Percentiles rank a stretch among this genome's conserved stretches.
These are phyloP conservation scores for Dasypogon diadema DNA, from an alignment of 2,888 invertebrate genomes.

Conservation along the genomic window DNA sequence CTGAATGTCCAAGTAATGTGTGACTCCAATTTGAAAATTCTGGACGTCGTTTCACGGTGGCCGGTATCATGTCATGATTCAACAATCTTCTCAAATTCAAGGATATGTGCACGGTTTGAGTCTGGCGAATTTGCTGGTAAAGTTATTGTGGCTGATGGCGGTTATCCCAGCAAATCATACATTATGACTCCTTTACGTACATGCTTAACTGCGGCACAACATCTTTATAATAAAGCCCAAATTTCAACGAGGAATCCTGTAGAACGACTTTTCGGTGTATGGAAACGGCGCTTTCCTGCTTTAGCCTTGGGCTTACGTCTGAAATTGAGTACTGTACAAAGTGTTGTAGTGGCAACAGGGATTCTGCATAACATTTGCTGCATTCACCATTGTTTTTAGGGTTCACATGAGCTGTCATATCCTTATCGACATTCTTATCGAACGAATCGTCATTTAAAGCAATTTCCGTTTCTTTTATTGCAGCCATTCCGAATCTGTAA, in stretches of 20 bases:
- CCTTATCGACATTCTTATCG: no score
- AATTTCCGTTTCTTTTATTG: no score
- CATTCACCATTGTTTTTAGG: no score
- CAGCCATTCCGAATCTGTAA: no score
- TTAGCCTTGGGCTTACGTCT: constrained; percentile 51
- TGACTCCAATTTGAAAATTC: constrained; percentile 9
- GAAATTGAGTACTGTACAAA: not conserved
- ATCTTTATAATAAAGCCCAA: constrained; percentile 10
- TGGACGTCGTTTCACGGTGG: constrained; percentile 31
- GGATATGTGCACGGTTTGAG: constrained; percentile 8
- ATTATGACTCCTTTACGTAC: constrained; percentile 20
- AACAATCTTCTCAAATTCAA: constrained; percentile 44
- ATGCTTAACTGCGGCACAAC: not conserved
- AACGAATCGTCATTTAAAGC: no score
- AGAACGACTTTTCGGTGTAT: constrained; percentile 52
- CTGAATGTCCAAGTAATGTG: constrained; percentile 12
- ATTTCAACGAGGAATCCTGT: constrained; percentile 51
- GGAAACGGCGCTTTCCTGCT: constrained; percentile 54
- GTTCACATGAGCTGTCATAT: no score
- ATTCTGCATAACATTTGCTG: not conserved
- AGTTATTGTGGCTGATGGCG: constrained; percentile 27
- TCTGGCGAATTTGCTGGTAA: not conserved
- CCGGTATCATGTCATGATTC: constrained; percentile 22
- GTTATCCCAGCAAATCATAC: constrained; percentile 11
- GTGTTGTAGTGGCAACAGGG: not conserved